phyloP scores from a whole-genome alignment of 2,888 invertebrate species.

The Actias luna region DNA sequence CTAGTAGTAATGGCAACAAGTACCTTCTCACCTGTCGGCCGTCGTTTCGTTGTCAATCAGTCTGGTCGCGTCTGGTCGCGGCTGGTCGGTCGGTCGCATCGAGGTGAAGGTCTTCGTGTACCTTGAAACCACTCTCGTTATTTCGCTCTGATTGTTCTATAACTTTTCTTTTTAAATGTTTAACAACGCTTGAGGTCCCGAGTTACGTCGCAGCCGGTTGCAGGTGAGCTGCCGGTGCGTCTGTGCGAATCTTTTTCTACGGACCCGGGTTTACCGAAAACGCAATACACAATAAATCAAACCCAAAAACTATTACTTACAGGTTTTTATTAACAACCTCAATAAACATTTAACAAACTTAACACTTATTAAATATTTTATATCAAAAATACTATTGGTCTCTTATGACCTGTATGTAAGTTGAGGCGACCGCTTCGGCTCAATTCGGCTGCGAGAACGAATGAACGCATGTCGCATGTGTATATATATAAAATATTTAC shows the following conservation, averaged over 20 bases:
- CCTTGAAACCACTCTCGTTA: slow-evolving; percentile 15
- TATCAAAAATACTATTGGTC: slow-evolving; percentile 3
- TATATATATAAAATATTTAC: no score
- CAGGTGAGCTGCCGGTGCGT: no score
- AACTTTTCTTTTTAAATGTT: not conserved
- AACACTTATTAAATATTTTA: not conserved
- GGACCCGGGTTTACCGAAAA: not conserved
- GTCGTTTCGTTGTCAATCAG: not conserved
- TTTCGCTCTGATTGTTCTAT: slow-evolving; percentile 28
- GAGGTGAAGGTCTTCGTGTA: slow-evolving; percentile 4
- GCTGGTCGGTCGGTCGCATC: not conserved
- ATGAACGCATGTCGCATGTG: no score
- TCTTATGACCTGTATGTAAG: not conserved
- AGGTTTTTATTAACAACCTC: not conserved
- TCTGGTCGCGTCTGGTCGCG: not conserved
- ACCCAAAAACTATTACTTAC: not conserved
- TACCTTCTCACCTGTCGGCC: not conserved
- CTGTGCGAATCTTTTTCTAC: not conserved
- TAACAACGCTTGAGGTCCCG: not conserved
- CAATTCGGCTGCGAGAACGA: not conserved
- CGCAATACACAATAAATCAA: not conserved
- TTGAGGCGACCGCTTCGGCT: not conserved
- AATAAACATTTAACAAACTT: not conserved
- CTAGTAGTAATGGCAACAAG: no score
- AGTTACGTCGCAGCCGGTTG: not conserved